A percentile compares a stretch with the other conserved stretches of the same genome.
Conservation (phyloP, 2,113 vertebrate species). For the Pavo muticus region DNA sequence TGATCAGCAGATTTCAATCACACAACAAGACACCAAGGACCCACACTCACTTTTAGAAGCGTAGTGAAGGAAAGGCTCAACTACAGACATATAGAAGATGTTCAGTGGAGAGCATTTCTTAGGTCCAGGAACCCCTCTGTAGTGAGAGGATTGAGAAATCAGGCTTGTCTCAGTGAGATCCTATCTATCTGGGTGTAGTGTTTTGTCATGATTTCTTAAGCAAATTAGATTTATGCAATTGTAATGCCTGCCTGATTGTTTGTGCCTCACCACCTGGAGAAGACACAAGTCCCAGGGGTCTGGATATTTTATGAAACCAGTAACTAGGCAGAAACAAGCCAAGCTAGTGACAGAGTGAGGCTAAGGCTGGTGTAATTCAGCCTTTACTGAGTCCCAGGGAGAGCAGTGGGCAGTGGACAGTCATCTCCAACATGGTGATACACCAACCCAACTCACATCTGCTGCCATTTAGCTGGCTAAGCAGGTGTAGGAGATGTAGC, state of each 20-base stretch:
- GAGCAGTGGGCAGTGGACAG: background rate
- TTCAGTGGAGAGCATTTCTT: background rate
- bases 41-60: background rate
- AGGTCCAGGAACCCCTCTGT: background rate
- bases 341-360: background rate
- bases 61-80: background rate
- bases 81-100: background rate
- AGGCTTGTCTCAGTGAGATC: background rate
- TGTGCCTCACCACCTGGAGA: background rate
- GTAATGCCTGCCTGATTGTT: background rate
- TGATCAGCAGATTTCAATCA: background rate
- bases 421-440: background rate
- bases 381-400: background rate
- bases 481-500: slow-evolving; percentile 28
- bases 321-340: background rate
- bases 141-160: background rate
- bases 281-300: background rate
- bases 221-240: background rate
- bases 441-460: background rate
- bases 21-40: background rate
- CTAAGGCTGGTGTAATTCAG: background rate
- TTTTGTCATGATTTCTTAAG: background rate
- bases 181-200: background rate
- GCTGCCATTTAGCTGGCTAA: background rate
- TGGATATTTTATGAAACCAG: background rate